Conservation (phyloP, 2,113 vertebrate genomes). For the Eublepharis macularius region DNA sequence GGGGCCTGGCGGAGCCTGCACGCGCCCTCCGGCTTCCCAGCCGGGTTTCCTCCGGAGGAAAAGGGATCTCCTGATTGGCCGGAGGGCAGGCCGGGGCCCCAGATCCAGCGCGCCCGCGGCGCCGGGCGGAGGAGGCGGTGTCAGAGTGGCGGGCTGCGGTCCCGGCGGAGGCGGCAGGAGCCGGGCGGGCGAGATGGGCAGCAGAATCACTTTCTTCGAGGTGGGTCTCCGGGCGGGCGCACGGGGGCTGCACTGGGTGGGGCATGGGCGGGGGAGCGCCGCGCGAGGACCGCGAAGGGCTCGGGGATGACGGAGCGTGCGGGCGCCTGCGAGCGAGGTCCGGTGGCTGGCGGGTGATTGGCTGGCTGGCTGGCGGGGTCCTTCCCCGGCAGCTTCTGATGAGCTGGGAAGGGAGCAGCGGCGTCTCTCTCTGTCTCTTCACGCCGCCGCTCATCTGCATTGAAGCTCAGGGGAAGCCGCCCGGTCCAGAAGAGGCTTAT, state of each 20-base stretch:
- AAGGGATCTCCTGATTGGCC: slow-evolving; percentile 16
- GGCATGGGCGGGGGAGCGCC: background rate
- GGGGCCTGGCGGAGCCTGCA: background rate
- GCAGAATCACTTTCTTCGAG: slow-evolving; percentile 70
- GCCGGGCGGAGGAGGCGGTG: background rate
- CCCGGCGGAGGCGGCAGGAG: background rate
- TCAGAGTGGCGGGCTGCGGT: background rate
- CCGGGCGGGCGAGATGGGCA: slow-evolving; percentile 48
- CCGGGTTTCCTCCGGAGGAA: background rate
- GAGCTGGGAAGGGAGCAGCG: rapidly evolving
- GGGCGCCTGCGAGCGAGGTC: background rate
- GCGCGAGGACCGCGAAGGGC: background rate
- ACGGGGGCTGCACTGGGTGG: background rate
- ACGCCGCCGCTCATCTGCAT: background rate
- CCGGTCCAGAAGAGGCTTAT: background rate
- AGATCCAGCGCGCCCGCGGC: slow-evolving; percentile 8
- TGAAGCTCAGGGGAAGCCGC: background rate
- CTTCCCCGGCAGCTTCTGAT: no score
- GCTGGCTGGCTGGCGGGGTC: no score
- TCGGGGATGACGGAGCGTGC: background rate
- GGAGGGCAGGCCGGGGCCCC: background rate
- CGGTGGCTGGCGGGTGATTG: background rate
- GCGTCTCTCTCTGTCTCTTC: background rate
- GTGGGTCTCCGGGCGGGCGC: slow-evolving; percentile 40
- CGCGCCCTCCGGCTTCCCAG: background rate